Evolutionary conservation across 2,113 vertebrate species (phyloP).

Genomic region (Microtus ochrogaster): DNA sequence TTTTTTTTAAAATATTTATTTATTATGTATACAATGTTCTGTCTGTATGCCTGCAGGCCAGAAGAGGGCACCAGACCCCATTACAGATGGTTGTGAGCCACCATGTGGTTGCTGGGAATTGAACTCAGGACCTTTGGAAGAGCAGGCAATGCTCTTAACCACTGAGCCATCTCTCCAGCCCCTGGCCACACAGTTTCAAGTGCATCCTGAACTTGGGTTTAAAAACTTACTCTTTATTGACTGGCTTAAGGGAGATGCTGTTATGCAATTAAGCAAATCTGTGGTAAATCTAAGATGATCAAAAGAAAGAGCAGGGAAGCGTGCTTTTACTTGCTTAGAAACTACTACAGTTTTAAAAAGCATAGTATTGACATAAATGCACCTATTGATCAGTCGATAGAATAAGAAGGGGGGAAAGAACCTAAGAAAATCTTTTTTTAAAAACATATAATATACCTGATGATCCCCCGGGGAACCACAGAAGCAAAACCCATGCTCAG

Average conservation of each 20-base stretch:
- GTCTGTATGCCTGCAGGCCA: no score
- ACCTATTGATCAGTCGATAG: background rate
- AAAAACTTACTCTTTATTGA: background rate
- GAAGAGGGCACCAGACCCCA: no score
- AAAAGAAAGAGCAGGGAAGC: background rate
- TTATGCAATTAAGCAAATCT: background rate
- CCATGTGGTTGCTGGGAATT: no score
- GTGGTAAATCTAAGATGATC: background rate
- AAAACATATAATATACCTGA: background rate
- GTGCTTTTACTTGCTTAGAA: slow-evolving; percentile 16
- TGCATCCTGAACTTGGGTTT: background rate
- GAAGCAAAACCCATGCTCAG: background rate
- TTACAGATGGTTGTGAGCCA: no score
- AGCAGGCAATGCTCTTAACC: no score
- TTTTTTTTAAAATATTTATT: no score
- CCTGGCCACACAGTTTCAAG: background rate
- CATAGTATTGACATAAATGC: background rate
- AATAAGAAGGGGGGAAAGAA: background rate
- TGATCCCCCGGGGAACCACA: background rate
- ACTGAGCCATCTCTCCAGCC: no score
- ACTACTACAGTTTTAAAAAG: background rate
- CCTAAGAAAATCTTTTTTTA: background rate
- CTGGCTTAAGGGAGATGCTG: background rate
- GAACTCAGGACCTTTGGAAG: no score
- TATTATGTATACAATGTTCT: no score